Conservation (phyloP, 2,113 vertebrate genomes). For the Quiscalus mexicanus region DNA sequence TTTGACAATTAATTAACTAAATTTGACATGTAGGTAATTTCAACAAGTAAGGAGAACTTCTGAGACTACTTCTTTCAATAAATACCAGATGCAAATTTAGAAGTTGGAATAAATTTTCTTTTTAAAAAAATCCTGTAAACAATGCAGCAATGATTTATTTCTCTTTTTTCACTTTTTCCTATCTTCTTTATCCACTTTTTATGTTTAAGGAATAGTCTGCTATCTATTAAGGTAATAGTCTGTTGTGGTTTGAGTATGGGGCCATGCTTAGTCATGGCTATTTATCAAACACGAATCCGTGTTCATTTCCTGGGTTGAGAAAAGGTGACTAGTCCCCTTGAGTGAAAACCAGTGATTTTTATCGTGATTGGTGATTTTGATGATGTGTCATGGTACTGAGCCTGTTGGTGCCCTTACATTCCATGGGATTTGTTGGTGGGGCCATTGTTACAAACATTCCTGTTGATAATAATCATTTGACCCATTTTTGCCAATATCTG, state of each 20-base stretch:
- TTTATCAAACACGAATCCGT: neutral
- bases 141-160: neutral
- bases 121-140: neutral
- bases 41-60: neutral
- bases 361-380: neutral
- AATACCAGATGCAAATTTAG: neutral
- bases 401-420: neutral
- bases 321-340: neutral
- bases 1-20: neutral
- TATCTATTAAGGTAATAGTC: neutral
- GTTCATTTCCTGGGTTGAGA: neutral
- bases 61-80: neutral
- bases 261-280: neutral
- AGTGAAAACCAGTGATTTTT: neutral
- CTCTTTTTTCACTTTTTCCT: neutral
- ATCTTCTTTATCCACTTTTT: neutral
- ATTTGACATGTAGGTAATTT: neutral
- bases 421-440: neutral
- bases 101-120: neutral
- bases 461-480: rapidly evolving
- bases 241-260: neutral
- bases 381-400: neutral
- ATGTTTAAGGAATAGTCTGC: neutral
- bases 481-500: neutral
- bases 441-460: rapidly evolving